These are phyloP conservation scores for Odontophorus gujanensis DNA, from an alignment of 2,113 vertebrate species.

Conservation along the genomic window DNA sequence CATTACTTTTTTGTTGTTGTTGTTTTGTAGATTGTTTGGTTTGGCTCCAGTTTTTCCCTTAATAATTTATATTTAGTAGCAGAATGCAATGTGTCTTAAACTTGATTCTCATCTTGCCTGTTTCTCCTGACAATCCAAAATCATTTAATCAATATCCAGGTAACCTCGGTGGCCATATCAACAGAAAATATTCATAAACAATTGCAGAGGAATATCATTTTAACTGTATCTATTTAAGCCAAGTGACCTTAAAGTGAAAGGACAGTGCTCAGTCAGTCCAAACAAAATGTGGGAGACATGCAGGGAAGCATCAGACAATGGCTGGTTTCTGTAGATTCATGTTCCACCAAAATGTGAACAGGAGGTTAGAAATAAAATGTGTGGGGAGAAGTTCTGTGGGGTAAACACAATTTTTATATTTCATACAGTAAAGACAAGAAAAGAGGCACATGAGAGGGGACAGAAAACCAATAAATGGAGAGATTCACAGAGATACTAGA, in stretches of 20 bases:
- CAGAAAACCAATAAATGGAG: not conserved
- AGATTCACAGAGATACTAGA: not conserved
- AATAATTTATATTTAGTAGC: not conserved
- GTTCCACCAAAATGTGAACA: not conserved
- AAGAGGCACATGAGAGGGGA: not conserved
- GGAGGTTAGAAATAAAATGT: not conserved
- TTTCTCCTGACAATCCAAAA: not conserved
- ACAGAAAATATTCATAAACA: not conserved
- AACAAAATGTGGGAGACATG: not conserved
- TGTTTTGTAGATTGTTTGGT: not conserved
- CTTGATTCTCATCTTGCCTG: not conserved
- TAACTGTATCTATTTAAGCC: not conserved
- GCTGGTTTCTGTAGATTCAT: not conserved
- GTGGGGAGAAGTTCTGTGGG: not conserved
- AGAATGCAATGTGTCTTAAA: not conserved
- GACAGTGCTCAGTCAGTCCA: not conserved
- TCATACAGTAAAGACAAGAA: not conserved
- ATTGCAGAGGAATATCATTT: not conserved
- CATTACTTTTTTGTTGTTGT: not conserved
- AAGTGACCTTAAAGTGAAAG: not conserved
- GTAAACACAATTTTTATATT: not conserved
- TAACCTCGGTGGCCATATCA: not conserved
- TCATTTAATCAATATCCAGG: not conserved
- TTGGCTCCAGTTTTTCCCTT: not conserved
- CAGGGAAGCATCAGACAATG: not conserved